Evolutionary conservation across 2,113 vertebrate genomes (phyloP).

Genomic region (Thomomys bottae): DNA sequence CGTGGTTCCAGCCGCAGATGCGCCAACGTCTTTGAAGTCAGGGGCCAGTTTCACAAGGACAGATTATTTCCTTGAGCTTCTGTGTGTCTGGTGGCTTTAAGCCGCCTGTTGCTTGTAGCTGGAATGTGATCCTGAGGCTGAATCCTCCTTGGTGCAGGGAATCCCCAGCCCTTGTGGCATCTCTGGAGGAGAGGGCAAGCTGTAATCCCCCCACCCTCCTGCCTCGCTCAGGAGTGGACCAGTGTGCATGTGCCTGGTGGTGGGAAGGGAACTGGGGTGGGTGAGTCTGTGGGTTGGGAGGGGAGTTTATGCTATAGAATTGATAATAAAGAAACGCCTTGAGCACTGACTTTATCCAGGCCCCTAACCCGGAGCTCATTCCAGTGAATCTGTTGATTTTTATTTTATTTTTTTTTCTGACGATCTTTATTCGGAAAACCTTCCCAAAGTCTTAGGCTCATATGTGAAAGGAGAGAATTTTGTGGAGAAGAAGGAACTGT

Average conservation of each 20-base stretch:
- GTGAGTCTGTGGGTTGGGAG: neutral
- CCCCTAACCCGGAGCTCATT: neutral
- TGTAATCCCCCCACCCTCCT: neutral
- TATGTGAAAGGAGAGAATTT: neutral
- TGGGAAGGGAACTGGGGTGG: neutral
- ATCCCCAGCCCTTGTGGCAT: neutral
- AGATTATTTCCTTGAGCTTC: conserved; percentile 61
- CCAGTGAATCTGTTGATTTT: neutral
- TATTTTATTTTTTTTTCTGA: neutral
- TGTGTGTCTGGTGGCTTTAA: neutral
- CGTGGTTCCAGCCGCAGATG: conserved; percentile 36
- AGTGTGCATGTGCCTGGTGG: too few species aligned
- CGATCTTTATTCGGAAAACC: neutral
- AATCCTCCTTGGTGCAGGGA: neutral
- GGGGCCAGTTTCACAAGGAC: conserved; percentile 47
- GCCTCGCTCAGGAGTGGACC: too few species aligned
- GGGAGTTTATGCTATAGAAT: neutral
- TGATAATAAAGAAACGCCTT: neutral
- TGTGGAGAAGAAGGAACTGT: neutral
- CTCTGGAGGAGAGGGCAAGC: neutral
- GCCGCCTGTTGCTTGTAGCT: neutral
- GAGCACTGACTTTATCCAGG: neutral
- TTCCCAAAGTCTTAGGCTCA: neutral
- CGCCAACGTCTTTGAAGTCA: conserved; percentile 58
- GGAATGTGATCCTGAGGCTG: neutral